Percentiles rank a stretch among this genome's conserved stretches.
These are phyloP conservation scores for Scaeva pyrastri DNA, from an alignment of 2,888 invertebrate genomes.

Conservation along the genomic window DNA sequence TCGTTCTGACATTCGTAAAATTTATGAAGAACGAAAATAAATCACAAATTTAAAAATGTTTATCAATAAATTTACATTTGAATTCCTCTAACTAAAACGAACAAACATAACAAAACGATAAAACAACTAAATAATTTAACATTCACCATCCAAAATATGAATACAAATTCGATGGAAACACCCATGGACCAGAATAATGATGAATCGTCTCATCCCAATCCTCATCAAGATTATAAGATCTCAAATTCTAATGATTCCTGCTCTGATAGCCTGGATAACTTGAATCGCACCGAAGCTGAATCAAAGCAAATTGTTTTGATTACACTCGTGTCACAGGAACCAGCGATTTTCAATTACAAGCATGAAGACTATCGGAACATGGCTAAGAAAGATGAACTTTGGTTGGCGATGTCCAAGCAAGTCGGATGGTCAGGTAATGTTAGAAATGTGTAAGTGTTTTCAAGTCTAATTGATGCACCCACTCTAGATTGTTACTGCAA, in stretches of 20 bases:
- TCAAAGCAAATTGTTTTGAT: constrained; percentile 81
- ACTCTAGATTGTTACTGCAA: constrained; percentile 78
- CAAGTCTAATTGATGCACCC: constrained; percentile 17
- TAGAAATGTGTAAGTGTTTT: neutral
- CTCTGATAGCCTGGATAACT: neutral
- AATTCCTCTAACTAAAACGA: neutral
- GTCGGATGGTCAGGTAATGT: constrained; percentile 81
- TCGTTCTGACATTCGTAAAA: constrained; percentile 6
- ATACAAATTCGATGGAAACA: neutral
- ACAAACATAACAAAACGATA: neutral
- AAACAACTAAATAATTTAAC: neutral
- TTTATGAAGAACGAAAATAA: neutral
- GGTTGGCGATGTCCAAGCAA: constrained; percentile 80
- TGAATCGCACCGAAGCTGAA: neutral
- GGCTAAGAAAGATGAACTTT: constrained; percentile 80
- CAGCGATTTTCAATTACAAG: constrained; percentile 81
- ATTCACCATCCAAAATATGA: neutral
- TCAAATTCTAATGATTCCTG: constrained; percentile 11
- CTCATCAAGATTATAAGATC: neutral
- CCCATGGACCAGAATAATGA: neutral
- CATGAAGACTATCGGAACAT: constrained; percentile 81
- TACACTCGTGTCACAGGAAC: constrained; percentile 80
- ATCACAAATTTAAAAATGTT: neutral
- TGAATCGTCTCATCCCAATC: neutral
- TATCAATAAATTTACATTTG: neutral